Base-by-base conservation (phyloP, 1,140 invertebrate species). In the Pseudoatta argentina region DNA sequence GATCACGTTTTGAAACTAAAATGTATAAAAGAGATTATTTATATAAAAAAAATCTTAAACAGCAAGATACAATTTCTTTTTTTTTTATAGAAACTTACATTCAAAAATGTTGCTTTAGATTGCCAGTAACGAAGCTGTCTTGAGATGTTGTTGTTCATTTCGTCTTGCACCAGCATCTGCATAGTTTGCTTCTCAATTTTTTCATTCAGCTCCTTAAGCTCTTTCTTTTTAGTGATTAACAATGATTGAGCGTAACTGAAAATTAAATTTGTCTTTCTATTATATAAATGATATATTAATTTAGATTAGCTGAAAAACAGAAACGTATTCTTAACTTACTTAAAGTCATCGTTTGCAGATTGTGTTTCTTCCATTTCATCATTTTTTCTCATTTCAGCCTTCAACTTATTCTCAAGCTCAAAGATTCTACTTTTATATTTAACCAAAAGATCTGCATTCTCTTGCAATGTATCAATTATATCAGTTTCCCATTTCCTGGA, bases 121-220 rank as follows among this genome's bases (percentile, higher is more conserved):
- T 85, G 89, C 93, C 93, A 95, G 39, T 91, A 90, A 85, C 83
- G 86, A 7, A 94, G 14, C 86, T 94, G 87, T 77, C 91, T 92
- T 5, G 86, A 72, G 1, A 88, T 27, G 75, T 92, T 88, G 18
- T 88, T 77, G 24, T 94, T 91, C 34, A 79, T 82, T 79, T 94
- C 92, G 67, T 93, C 91, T 27, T 91, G 82, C 18, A 93, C 1
- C 53, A 93, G 87, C 73, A 92, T 90, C 24, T 93, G 82, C 30
- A 92, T 92, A 53, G 91, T 91, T 87, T 92, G 89, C 61, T 88
- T 85, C 76, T 94, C 94, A 18, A 94, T 61, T 66, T 92, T 89
- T 21, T 85, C 76, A n/a, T 86, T 72, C 3, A 94, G 79, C 51
- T 94, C 92, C 14, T 92, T 87, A 0, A 92, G 76, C 76, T 94